Evolutionary conservation across 2,888 invertebrate species (phyloP).

Genomic region (Sarcophaga subvicina): DNA sequence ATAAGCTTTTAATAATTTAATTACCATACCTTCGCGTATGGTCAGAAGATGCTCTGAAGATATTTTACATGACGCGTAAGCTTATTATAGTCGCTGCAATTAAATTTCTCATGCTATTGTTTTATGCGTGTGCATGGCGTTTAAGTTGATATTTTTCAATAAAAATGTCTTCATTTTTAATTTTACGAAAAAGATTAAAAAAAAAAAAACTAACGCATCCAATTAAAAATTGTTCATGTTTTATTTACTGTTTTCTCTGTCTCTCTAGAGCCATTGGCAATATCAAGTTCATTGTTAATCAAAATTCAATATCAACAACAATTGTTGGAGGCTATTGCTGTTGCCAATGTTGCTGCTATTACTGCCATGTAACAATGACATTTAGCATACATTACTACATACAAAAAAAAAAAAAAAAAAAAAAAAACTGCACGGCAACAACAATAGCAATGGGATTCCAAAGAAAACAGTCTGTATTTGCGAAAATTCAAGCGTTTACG

Average conservation of each 20-base stretch:
- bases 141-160: too few species aligned
- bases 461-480: conserved; percentile 40
- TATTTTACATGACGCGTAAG: too few species aligned
- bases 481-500: not conserved
- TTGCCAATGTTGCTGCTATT: conserved; percentile 9
- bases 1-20: too few species aligned
- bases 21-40: too few species aligned
- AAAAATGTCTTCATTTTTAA: conserved; percentile 34
- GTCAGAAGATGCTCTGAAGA: too few species aligned
- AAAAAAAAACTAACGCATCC: conserved; percentile 14
- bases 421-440: not conserved
- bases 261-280: not conserved
- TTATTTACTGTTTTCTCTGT: not conserved
- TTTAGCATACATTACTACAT: conserved; percentile 54
- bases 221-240: conserved; percentile 51
- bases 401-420: not conserved
- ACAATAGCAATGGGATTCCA: conserved; percentile 5
- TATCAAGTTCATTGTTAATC: conserved; percentile 62
- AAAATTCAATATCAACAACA: conserved; percentile 62
- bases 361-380: conserved; percentile 60
- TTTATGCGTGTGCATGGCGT: too few species aligned
- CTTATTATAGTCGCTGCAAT: too few species aligned
- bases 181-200: not conserved
- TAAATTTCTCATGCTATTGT: too few species aligned
- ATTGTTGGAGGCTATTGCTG: conserved; percentile 1